Conservation (phyloP, 2,797 vertebrate species). For the Lepus townsendii region DNA sequence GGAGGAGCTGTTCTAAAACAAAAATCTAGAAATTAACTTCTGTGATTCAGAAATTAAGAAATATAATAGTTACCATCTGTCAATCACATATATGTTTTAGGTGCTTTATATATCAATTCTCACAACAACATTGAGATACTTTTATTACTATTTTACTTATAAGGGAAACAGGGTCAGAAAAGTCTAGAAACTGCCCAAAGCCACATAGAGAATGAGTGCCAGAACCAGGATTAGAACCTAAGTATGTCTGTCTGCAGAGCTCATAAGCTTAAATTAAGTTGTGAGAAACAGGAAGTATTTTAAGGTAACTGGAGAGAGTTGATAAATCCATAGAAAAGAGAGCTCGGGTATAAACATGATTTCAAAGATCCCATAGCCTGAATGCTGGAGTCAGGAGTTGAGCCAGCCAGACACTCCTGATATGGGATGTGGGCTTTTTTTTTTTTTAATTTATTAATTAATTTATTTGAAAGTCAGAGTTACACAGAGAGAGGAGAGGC, state of each 20-base stretch:
- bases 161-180: neutral
- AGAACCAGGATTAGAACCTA: neutral
- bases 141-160: conserved; percentile 42
- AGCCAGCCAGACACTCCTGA: too few species aligned
- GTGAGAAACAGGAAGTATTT: neutral
- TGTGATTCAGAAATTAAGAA: conserved; percentile 44
- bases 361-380: neutral
- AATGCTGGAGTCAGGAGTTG: too few species aligned
- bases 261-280: neutral
- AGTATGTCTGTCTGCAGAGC: neutral
- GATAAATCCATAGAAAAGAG: neutral
- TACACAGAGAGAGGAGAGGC: too few species aligned
- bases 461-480: too few species aligned
- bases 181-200: neutral
- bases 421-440: too few species aligned
- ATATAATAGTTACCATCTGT: neutral
- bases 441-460: too few species aligned
- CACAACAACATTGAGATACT: neutral
- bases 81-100: neutral
- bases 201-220: neutral
- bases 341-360: neutral
- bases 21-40: neutral
- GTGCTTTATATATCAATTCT: conserved; percentile 12
- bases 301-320: neutral
- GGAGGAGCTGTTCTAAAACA: neutral